phyloP scores from a whole-genome alignment of 2,888 invertebrate species.

The Cephus runcator region DNA sequence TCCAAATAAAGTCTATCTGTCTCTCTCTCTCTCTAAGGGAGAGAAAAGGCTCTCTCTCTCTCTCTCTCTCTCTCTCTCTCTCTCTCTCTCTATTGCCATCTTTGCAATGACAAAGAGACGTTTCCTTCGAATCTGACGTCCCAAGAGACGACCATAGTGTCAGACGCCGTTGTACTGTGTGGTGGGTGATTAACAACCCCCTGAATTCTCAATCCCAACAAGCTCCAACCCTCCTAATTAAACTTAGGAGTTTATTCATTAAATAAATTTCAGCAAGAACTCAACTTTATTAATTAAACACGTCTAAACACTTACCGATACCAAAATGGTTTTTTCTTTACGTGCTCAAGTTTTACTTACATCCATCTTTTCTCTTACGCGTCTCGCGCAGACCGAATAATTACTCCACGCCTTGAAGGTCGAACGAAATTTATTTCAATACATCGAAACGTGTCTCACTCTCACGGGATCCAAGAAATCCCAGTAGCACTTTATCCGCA shows the following conservation, averaged over 20 bases:
- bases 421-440: not conserved
- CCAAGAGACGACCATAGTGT: not conserved
- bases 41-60: not conserved
- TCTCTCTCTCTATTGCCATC: conserved; percentile 8
- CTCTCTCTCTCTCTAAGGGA: no score
- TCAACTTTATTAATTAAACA: conserved; percentile 30
- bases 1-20: no score
- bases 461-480: not conserved
- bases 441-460: no score
- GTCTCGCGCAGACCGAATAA: not conserved
- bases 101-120: not conserved
- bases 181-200: not conserved
- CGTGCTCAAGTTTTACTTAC: not conserved
- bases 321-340: not conserved
- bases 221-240: conserved; percentile 19
- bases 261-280: not conserved
- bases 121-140: not conserved
- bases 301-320: conserved; percentile 10
- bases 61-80: conserved; percentile 4
- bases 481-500: no score
- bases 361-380: not conserved
- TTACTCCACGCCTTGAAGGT: not conserved
- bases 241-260: conserved; percentile 18
- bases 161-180: not conserved
- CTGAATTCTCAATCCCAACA: not conserved